Percentiles rank a stretch among this genome's conserved stretches.
Conservation (phyloP, 1,140 invertebrate genomes). For the Eriosoma lanigerum region DNA sequence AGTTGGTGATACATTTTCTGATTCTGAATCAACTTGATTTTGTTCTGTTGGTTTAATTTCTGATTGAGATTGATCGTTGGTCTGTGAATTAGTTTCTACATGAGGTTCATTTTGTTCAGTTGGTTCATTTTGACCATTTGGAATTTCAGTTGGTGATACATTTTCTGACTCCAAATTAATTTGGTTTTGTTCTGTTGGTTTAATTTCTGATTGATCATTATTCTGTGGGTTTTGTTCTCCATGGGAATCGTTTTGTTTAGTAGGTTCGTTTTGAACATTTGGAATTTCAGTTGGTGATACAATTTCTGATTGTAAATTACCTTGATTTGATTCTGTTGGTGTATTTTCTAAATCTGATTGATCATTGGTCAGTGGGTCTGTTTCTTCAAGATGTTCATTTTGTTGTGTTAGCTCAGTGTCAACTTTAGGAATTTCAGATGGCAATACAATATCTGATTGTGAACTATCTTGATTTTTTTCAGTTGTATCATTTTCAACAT, state of each 20-base stretch:
- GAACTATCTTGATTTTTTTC: neutral
- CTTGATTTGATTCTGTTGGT: slow-evolving; percentile 11
- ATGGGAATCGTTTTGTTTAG: neutral
- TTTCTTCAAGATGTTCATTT: neutral
- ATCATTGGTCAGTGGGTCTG: neutral
- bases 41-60: neutral
- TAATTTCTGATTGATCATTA: neutral
- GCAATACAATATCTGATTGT: neutral
- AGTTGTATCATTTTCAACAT: too few species aligned
- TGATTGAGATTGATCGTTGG: neutral
- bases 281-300: neutral
- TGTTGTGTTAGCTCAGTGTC: neutral
- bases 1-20: neutral
- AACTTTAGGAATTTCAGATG: neutral
- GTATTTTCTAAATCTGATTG: too few species aligned
- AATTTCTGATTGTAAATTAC: neutral
- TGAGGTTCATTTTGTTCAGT: neutral
- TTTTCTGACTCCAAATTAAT: neutral
- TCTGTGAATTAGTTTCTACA: neutral
- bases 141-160: neutral
- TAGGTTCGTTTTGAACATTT: neutral
- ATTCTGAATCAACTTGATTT: slow-evolving; percentile 8
- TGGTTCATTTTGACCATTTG: neutral
- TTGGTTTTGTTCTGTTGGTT: slow-evolving; percentile 16
- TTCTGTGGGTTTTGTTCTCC: neutral